Evolutionary conservation across 2,113 vertebrate genomes (phyloP), one percentile per base, ranked within the genome.

Genomic region (Syngnathus floridae): DNA sequence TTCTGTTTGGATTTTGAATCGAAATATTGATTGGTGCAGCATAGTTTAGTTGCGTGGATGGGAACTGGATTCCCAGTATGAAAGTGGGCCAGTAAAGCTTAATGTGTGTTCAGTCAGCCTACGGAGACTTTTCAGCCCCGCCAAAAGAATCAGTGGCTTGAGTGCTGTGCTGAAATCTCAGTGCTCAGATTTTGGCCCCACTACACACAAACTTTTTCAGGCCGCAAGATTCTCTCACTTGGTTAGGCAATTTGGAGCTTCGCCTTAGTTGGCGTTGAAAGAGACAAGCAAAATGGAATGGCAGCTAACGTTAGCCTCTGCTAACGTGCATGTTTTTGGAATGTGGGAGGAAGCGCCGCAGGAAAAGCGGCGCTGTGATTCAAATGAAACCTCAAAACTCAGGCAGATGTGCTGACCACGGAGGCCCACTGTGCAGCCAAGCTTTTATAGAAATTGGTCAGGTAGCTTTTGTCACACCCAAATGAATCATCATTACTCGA

Each of bases 61-160:
- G 59, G 36, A 21, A 67, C 58, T 66, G 63, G 64, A 69, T 69
- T 40, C 66, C 59, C 9, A 52, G 1, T 65, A 46, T 81, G 65
- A 78, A 86, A 87, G 75, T 82, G 78, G 76, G 78, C 61, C 83
- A 84, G 64, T 69, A 69, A 71, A 69, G 69, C 67, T 73, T 66
- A 5, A 66, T 70, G 75, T 70, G 75, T 71, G 71, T 72, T 79
- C 75, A 66, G 65, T 10, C 13, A 72, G 67, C 58, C 82, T 70
- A 43, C 63, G 69, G 19, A 76, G 66, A 63, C 61, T 40, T 74
- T 78, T 73, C 77, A 67, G 72, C 19, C 4, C 64, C 14, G 58
- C 75, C 67, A 40, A 70, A 37, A 51, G 64, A 63, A 76, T 79
- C 72, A 64, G 70, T 62, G 69, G 64, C 69, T 62, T 64, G 76